These are phyloP conservation scores for Thomomys bottae DNA, from an alignment of 2,113 vertebrate genomes.

Conservation along the genomic window DNA sequence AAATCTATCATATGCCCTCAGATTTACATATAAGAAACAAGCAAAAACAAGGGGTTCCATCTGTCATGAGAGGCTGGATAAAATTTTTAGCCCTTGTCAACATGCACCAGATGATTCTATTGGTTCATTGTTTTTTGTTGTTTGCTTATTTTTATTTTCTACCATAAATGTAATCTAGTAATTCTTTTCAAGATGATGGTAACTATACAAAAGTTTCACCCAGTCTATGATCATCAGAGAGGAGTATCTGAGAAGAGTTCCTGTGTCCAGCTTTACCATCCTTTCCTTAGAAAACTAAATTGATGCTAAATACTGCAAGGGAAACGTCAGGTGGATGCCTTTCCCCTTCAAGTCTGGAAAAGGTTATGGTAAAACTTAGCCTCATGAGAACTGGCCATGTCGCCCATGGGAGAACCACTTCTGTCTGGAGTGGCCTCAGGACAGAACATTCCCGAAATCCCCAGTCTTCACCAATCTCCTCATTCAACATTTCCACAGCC, in stretches of 20 bases:
- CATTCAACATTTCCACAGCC: neutral
- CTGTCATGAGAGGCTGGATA: neutral
- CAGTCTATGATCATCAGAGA: neutral
- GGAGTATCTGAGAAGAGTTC: conserved; percentile 43
- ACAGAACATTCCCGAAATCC: neutral
- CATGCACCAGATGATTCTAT: neutral
- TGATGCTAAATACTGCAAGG: conserved; percentile 20
- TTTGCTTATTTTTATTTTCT: neutral
- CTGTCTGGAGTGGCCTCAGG: neutral
- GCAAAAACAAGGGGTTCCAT: neutral
- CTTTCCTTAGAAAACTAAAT: conserved; percentile 62
- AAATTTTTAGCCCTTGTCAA: neutral
- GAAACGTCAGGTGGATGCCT: conserved; percentile 44
- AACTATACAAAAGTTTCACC: conserved; percentile 27
- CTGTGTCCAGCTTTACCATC: conserved; percentile 24
- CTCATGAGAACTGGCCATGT: conserved; percentile 3
- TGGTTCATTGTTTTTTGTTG: neutral
- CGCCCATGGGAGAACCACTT: neutral
- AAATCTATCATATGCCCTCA: neutral
- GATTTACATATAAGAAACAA: neutral
- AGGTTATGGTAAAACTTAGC: neutral
- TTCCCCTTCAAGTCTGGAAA: conserved; percentile 46
- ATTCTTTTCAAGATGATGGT: conserved; percentile 55
- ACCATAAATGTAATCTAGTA: neutral
- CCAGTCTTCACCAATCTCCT: neutral